Evolutionary conservation across 2,797 vertebrate species (phyloP), one percentile per base, ranked within the genome.

Genomic region (Leuciscus waleckii): DNA sequence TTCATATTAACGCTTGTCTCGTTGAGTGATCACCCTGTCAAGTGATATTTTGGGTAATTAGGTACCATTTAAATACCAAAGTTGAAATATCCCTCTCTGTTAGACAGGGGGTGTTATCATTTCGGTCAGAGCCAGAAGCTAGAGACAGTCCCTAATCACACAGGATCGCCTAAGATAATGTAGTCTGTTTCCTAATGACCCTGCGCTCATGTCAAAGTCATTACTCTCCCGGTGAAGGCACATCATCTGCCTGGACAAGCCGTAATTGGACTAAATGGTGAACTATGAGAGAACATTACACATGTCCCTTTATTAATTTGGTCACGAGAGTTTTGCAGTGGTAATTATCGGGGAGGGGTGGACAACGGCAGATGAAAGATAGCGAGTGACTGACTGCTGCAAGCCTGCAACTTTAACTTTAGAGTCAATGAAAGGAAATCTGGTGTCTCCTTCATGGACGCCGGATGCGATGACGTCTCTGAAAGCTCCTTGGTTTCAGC

Each of bases 191-290:
- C 92, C 92, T 96, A 96, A 96, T 94, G 95, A 96, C 94, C 94
- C 92, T n/a, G 89, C 88, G 74, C 94, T 92, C 94, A 91, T 94
- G 94, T 94, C 95, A 94, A 91, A 94, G 93, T 92, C 94, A 96
- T 96, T 96, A 95, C 88, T 95, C 95, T 95, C 91, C 88, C 83
- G 76, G 82, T 74, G 77, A 93, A 91, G 92, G 93, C 92, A 92
- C 92, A 93, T 95, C 95, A 94, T 93, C 91, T 83, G 92, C 92
- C 93, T 92, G 91, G 90, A 91, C 93, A 89, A 90, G 93, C 94
- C 92, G 88, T 96, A 95, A 95, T 96, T 95, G 94, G 94, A 95
- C 94, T 92, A 95, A 96, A 95, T 93, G 94, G 94, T 96, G 95
- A 96, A 94, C 93, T 94, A 96, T 96, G 95, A 94, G 94, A 90